Conservation (phyloP, 2,888 invertebrate species). For the Criorhina ranunculi region DNA sequence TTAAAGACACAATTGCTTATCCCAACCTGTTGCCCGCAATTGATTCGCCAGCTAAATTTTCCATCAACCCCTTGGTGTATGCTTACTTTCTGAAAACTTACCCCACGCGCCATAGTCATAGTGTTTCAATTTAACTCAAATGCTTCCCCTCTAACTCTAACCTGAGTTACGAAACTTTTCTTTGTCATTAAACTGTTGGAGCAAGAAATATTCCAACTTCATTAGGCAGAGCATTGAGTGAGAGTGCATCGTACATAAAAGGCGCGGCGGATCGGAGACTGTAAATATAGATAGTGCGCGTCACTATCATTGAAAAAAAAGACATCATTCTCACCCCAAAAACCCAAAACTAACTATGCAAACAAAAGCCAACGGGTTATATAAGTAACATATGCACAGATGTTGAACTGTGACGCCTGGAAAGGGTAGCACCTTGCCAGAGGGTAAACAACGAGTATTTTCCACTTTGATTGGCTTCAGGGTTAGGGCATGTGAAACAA, state of each 20-base stretch:
- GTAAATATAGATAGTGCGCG: not conserved
- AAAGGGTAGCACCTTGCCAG: conserved; percentile 23
- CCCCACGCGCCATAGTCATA: not conserved
- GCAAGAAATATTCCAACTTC: conserved; percentile 56
- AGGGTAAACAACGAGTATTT: conserved; percentile 54
- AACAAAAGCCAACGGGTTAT: conserved; percentile 52
- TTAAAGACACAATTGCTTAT: conserved; percentile 51
- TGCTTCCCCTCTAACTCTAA: conserved; percentile 35
- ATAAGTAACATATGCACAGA: conserved; percentile 2
- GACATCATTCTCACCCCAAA: not conserved
- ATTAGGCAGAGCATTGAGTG: conserved; percentile 49
- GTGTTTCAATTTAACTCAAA: conserved; percentile 29
- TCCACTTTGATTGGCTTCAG: conserved; percentile 65
- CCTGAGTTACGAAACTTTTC: conserved; percentile 39
- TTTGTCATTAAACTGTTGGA: conserved; percentile 46
- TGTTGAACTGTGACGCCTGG: not conserved
- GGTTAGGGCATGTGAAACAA: conserved; percentile 25
- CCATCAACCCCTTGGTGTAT: not conserved
- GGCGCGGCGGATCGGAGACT: not conserved
- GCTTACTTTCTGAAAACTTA: conserved; percentile 1
- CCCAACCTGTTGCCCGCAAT: conserved; percentile 58
- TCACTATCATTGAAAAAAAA: conserved; percentile 9
- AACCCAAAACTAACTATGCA: conserved; percentile 50
- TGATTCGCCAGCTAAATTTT: conserved; percentile 24
- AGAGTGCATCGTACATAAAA: conserved; percentile 6